Percentiles rank a stretch among this genome's conserved stretches.
These are phyloP conservation scores for Apamea crenata DNA, from an alignment of 2,888 invertebrate species.

Conservation along the genomic window DNA sequence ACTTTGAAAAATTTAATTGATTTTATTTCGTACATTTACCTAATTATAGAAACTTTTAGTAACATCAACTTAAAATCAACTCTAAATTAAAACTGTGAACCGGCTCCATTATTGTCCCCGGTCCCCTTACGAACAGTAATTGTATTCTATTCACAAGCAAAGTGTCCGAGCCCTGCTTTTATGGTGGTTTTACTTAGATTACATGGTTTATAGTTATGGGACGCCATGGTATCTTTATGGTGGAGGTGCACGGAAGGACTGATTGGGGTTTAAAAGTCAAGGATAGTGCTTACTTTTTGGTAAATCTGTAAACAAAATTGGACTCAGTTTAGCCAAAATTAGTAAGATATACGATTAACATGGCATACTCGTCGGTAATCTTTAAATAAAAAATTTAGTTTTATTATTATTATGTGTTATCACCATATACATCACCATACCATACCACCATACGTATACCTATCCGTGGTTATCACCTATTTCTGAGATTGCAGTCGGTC, in stretches of 20 bases:
- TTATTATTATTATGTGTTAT: too few species aligned
- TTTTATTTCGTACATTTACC: not conserved
- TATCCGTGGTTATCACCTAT: too few species aligned
- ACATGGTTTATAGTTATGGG: conserved; percentile 65
- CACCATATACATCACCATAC: too few species aligned
- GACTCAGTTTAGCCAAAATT: not conserved
- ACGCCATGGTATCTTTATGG: conserved; percentile 61
- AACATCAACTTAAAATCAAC: not conserved
- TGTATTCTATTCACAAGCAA: conserved; percentile 34
- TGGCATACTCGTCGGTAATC: not conserved
- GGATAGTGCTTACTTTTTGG: not conserved
- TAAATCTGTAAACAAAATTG: not conserved
- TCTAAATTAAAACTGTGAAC: not conserved
- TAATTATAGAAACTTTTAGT: not conserved
- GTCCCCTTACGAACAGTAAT: conserved; percentile 18
- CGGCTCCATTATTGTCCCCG: conserved; percentile 7
- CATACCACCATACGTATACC: too few species aligned
- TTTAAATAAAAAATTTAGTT: too few species aligned
- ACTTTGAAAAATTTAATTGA: not conserved
- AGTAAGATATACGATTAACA: not conserved
- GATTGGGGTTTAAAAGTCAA: conserved; percentile 8
- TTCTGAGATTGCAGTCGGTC: too few species aligned
- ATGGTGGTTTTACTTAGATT: conserved; percentile 68
- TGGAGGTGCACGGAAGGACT: conserved; percentile 50
- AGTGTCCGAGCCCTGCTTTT: conserved; percentile 66